Base-by-base conservation (phyloP, 1,140 invertebrate species). In the Yoshiicerus persimilis region DNA sequence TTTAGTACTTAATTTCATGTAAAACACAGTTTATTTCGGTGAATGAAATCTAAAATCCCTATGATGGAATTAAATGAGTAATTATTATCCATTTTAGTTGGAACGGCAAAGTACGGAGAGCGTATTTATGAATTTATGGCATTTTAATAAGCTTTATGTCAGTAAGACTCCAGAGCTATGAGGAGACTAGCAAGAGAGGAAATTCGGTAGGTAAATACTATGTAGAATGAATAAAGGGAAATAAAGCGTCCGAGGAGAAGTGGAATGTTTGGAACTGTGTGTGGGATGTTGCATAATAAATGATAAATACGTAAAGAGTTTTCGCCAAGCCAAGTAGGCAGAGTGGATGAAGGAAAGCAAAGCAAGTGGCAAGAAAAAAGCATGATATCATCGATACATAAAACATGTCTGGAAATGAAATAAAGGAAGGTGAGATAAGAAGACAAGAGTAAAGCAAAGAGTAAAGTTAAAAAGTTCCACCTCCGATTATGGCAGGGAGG, bases 401-500 rank as follows among this genome's bases (percentile, higher is more conserved):
- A 84, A 84, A 56, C 83, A 84, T 41, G 83, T 84, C 38, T 36
- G 32, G 75, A 70, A 70, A 70, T 70, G 64, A 70, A 70, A 70
- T 32, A 30, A 70, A 70, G 66, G 66, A 70, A 70, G 10, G 4
- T 30, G 66, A 70, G 38, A 83, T 41, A 83, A 83, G 34, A 34
- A 83, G 77, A 83, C 30, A 36, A 36, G 77, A 84, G 34, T 16
- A 36, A 32, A 77, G 20, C 75, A 80, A 80, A 84, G 23, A 84
- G 80, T 84, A 41, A 84, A 47, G 47, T 84, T 84, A n/a, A 84
- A 84, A 84, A 84, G 83, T 84, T 47, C 39, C 83, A 47, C 39
- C 83, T 84, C 83, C 83, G 83, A 84, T 84, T 84, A 84, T 84
- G 83, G 83, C 83, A 84, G 32, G 47, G 83, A 84, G 38, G 75